Conservation (phyloP, 1,140 invertebrate species). For the Aplysia californica region DNA sequence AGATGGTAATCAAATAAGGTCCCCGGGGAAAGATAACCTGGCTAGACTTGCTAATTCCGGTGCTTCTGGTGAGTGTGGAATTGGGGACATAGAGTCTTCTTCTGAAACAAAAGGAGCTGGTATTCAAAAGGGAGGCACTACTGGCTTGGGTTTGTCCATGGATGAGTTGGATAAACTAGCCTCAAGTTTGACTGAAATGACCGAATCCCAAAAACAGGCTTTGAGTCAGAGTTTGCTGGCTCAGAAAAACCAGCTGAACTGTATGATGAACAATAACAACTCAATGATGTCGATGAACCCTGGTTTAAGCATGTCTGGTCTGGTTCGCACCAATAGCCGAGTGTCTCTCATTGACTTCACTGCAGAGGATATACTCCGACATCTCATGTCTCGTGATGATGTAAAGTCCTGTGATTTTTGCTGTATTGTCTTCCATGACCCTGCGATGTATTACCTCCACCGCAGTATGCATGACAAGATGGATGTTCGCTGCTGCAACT, state of each 20-base stretch:
- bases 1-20: no score
- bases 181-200: background rate
- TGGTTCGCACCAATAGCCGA: slow-evolving; percentile 37
- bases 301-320: slow-evolving; percentile 14
- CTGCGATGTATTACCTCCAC: slow-evolving; percentile 55
- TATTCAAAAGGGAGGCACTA: background rate
- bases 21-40: background rate
- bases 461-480: slow-evolving; percentile 57
- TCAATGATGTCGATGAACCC: background rate
- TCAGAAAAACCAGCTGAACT: no score
- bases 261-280: background rate
- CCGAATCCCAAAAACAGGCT: background rate
- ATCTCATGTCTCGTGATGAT: slow-evolving; percentile 52
- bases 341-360: slow-evolving; percentile 49
- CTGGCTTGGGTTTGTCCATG: background rate
- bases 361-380: slow-evolving; percentile 43
- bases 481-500: slow-evolving; percentile 52
- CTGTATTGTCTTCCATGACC: slow-evolving; percentile 52
- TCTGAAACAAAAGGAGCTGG: background rate
- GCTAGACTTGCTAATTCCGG: background rate
- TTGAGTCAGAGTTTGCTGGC: background rate
- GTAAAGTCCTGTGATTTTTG: slow-evolving; percentile 52
- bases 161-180: slow-evolving; percentile 14
- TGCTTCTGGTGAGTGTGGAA: no score
- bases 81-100: background rate